A percentile compares a stretch with the other conserved stretches of the same genome.
Conservation (phyloP, 2,797 vertebrate genomes). For the Sebastes steindachneri region DNA sequence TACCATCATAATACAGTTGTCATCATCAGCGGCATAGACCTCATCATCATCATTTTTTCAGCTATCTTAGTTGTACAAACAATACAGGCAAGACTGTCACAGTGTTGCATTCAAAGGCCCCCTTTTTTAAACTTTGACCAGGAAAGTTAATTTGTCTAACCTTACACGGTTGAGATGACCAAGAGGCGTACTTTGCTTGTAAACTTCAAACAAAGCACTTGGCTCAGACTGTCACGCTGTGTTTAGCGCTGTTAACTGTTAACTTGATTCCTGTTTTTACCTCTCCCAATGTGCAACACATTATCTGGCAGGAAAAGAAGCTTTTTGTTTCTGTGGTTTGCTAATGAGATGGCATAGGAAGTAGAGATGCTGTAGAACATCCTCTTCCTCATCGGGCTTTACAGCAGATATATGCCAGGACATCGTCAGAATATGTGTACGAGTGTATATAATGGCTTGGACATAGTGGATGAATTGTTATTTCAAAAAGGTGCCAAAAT, state of each 20-base stretch:
- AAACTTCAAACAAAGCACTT: constrained; percentile 13
- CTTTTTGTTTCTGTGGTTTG: not conserved
- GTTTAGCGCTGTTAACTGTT: constrained; percentile 26
- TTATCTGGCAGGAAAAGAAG: constrained; percentile 3
- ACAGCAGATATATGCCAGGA: not conserved
- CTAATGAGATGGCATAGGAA: constrained; percentile 30
- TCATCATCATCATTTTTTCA: not conserved
- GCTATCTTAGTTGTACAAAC: not conserved
- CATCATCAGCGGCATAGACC: too few species aligned
- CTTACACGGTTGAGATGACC: not conserved
- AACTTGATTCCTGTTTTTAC: constrained; percentile 19
- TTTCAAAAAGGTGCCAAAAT: not conserved
- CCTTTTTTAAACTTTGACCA: not conserved
- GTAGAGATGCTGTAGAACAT: not conserved
- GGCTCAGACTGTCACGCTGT: constrained; percentile 28
- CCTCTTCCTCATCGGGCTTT: not conserved
- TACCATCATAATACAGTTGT: too few species aligned
- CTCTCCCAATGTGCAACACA: constrained; percentile 34
- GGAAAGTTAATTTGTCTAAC: not conserved
- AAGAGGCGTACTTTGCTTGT: not conserved
- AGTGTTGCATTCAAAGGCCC: not conserved
- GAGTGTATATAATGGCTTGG: not conserved
- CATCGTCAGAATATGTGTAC: not conserved
- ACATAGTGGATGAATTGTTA: not conserved
- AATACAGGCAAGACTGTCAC: too few species aligned